phyloP scores from a whole-genome alignment of 2,888 invertebrate species.

The Drosophila anomalipes region DNA sequence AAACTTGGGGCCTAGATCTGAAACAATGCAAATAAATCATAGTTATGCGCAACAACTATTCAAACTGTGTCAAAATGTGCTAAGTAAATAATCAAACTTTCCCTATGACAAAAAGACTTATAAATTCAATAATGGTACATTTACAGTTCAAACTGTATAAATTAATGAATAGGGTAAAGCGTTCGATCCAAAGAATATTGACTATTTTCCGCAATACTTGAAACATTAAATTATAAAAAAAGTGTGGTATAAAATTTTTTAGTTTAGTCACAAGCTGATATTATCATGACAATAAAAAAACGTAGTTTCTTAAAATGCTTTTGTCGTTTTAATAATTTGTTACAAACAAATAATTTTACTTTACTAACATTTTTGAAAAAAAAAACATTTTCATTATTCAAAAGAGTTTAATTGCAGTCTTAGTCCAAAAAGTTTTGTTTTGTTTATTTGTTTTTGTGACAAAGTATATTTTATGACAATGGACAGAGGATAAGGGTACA shows the following conservation, averaged over 20 bases:
- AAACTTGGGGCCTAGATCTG: constrained; percentile 92
- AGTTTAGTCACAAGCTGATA: no score
- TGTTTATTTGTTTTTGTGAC: no score
- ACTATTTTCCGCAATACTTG: background rate
- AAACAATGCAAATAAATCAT: constrained; percentile 49
- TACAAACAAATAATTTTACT: background rate
- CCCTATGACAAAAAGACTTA: background rate
- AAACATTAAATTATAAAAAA: background rate
- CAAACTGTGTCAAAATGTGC: background rate
- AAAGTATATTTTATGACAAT: background rate
- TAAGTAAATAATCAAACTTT: background rate
- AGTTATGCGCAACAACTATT: background rate
- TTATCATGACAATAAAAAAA: no score
- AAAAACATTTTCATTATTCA: background rate
- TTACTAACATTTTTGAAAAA: background rate
- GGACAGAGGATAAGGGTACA: background rate
- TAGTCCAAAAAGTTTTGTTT: background rate
- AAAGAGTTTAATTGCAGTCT: background rate
- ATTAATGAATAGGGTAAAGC: background rate
- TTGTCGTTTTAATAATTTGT: background rate
- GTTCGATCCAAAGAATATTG: background rate
- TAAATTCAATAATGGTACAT: background rate
- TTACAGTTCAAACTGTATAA: background rate
- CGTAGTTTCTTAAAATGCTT: background rate
- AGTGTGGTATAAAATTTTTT: background rate